A percentile compares a stretch with the other conserved stretches of the same genome.
These are phyloP conservation scores for Polymixis flavicincta DNA, from an alignment of 2,888 invertebrate genomes.

Conservation along the genomic window DNA sequence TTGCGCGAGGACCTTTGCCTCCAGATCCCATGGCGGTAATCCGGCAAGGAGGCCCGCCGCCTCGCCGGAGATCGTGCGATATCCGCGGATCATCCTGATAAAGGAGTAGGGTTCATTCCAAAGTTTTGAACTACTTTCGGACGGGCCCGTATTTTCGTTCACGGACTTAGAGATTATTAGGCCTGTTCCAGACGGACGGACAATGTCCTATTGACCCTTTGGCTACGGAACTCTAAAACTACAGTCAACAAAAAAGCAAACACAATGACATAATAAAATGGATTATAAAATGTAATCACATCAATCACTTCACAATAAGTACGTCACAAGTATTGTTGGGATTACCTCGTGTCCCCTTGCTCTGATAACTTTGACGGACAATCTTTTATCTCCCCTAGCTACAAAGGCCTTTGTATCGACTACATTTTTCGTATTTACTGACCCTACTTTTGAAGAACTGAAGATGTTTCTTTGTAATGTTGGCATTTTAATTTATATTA, in stretches of 20 bases:
- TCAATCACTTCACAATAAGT: constrained; percentile 67
- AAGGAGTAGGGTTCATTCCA: too few relatives aligned
- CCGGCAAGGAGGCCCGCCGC: too few relatives aligned
- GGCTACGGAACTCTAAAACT: neutral
- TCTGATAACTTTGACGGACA: constrained; percentile 66
- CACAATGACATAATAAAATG: constrained; percentile 58
- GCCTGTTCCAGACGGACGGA: neutral
- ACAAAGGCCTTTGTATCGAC: constrained; percentile 61
- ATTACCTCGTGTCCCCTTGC: constrained; percentile 60
- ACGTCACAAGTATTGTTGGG: constrained; percentile 58
- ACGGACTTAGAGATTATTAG: too few relatives aligned
- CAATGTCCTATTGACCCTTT: neutral
- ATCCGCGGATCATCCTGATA: too few relatives aligned
- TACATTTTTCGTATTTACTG: constrained; percentile 65
- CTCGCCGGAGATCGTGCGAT: too few relatives aligned
- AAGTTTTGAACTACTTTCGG: too few relatives aligned
- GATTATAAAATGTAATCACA: constrained; percentile 68
- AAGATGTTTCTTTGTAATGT: constrained; percentile 14
- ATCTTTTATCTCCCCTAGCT: constrained; percentile 68
- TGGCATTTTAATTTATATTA: constrained; percentile 24
- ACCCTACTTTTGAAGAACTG: constrained; percentile 57
- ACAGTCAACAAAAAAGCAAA: constrained; percentile 35
- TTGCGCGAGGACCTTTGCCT: too few relatives aligned
- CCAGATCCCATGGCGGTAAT: too few relatives aligned
- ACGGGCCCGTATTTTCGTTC: too few relatives aligned